Evolutionary conservation across 2,113 vertebrate species (phyloP), one percentile per base, ranked within the genome.

Genomic region (Meles meles): DNA sequence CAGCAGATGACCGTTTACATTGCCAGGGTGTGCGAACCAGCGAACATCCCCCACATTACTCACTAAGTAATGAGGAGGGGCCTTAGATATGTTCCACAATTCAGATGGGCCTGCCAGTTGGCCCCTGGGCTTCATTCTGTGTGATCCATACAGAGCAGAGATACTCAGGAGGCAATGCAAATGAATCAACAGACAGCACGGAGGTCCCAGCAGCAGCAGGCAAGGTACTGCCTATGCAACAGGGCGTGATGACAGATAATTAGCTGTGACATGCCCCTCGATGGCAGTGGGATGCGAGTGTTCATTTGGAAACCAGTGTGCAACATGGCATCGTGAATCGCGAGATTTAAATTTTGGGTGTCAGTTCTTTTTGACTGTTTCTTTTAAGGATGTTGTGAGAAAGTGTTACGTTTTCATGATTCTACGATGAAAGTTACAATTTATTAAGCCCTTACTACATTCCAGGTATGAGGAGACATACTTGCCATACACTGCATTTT

Each of bases 241-340:
- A 96, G 97, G 97, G 97, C 98, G 96, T 97, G 98, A 98, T 97
- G 97, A 97, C 96, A 96, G 98, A 97, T 98, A 98, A 98, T 98
- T 98, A 98, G 98, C 97, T 98, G 92, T 98, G 98, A 98, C 97
- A 96, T 96, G 98, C 96, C 96, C 97, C 96, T 96, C 12, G 52
- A 95, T 83, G 96, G 90, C 96, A 11, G 92, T 8, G 92, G 74
- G 84, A 93, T 55, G 87, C 87, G 96, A 79, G 96, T 63, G 10
- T 92, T 97, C 93, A 74, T n/a, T 72, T 92, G 96, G 96, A 97
- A 97, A 98, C 90, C 74, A 89, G 90, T 39, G 49, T 92, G 92
- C 52, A 92, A 37, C 97, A 85, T 42, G 94, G 80, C 92, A 90
- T 63, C 9, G 1, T 4, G 59, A 86, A 92, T 89, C 88, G 59